These are phyloP conservation scores for Stenoptilia bipunctidactyla DNA, from an alignment of 2,888 invertebrate genomes.

Conservation along the genomic window DNA sequence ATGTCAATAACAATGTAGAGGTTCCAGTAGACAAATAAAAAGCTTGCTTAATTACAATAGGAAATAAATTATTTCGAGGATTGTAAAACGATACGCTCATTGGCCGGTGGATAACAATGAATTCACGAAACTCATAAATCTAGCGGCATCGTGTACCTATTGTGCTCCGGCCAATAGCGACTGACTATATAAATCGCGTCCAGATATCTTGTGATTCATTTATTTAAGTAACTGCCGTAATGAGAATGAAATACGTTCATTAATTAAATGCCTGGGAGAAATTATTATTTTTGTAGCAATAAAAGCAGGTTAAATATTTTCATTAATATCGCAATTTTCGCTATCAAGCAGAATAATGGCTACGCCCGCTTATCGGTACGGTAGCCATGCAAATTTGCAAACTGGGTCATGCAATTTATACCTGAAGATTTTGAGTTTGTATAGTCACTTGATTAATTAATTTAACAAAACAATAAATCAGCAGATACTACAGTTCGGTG, in stretches of 20 bases:
- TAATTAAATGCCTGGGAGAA: not conserved
- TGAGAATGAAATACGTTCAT: not conserved
- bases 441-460: no score
- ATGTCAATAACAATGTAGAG: not conserved
- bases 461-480: no score
- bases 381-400: not conserved
- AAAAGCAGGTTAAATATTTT: not conserved
- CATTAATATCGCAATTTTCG: not conserved
- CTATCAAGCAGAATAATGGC: not conserved
- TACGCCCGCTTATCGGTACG: not conserved
- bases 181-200: conserved; percentile 44
- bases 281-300: no score
- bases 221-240: not conserved
- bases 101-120: conserved; percentile 47
- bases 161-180: conserved; percentile 37
- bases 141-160: conserved; percentile 33
- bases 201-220: conserved; percentile 31
- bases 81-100: conserved; percentile 34
- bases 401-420: conserved; percentile 2
- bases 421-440: not conserved
- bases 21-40: not conserved
- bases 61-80: conserved; percentile 22
- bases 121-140: conserved; percentile 54
- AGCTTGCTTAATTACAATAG: conserved; percentile 19
- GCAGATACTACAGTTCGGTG: no score